Evolutionary conservation across 2,797 vertebrate genomes (phyloP), one percentile per base, ranked within the genome.

Genomic region (Rhincodon typus): DNA sequence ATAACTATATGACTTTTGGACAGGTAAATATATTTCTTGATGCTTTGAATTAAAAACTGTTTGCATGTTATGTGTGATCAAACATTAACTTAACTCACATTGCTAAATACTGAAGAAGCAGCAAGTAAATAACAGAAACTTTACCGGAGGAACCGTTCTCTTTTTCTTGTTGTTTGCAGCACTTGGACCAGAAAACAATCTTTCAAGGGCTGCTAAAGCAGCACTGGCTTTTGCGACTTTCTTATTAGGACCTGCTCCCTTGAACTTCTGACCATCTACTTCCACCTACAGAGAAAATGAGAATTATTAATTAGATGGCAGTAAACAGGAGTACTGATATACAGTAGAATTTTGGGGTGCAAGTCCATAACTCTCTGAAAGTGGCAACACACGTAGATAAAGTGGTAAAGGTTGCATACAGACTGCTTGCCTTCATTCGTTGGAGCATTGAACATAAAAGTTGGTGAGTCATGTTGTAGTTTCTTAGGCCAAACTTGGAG

Each of bases 171-270:
- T 99, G 96, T 98, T 98, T 90, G 98, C 98, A 84, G 99, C 99
- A 95, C 99, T 99, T 96, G 99, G 99, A 96, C 99, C 99, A 96
- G 99, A 99, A 97, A 99, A 99, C 84, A 99, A 98, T 97, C 99
- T 99, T 97, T 99, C 99, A 96, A 99, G 98, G 57, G 99, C 99
- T 74, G 99, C 98, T 95, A 99, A 96, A 25, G 99, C 99, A 94
- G 99, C 99, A 7, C 99, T 99, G 96, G 99, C 99, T 97, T 99
- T 99, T 96, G 99, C 99, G 97, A 99, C 99, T 97, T 99, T 99
- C 98, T 99, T 99, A 97, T 99, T 99, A 97, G 99, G 99, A 96
- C 99, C 99, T 82, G 99, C 99, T 84, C 99, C 99, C 95, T 98
- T 98, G 97, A 99, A 99, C 97, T 99, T 99, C 98, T 99, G 99